phyloP scores from a whole-genome alignment of 2,888 invertebrate genomes.

The Galerucella calmariensis region DNA sequence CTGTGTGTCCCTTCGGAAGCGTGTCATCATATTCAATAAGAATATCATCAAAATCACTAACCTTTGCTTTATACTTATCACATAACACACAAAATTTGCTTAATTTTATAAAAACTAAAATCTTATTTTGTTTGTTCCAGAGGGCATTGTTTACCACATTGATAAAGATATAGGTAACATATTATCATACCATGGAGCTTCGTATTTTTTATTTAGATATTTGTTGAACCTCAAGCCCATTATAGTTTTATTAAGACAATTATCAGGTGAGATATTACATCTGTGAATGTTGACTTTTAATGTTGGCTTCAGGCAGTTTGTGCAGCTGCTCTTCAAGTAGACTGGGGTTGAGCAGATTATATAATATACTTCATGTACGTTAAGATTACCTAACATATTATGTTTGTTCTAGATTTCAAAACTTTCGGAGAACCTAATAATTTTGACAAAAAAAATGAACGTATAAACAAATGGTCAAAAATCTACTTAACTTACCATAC shows the following conservation, averaged over 20 bases:
- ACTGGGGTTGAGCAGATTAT: too few relatives aligned
- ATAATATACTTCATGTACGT: too few relatives aligned
- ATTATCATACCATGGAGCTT: conserved; percentile 31
- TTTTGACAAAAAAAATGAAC: conserved; percentile 31
- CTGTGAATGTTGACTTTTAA: too few relatives aligned
- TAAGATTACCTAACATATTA: too few relatives aligned
- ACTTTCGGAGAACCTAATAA: conserved; percentile 37
- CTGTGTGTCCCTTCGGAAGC: too few relatives aligned
- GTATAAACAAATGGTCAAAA: conserved; percentile 35
- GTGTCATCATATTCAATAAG: too few relatives aligned
- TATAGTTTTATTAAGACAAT: conserved; percentile 33
- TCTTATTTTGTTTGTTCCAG: conserved; percentile 22
- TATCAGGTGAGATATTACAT: conserved; percentile 29
- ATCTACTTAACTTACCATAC: conserved; percentile 33
- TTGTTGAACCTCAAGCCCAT: conserved; percentile 29
- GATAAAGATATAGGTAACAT: conserved; percentile 35
- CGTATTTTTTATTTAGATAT: conserved; percentile 29
- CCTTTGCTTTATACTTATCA: too few relatives aligned
- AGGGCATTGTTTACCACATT: conserved; percentile 32
- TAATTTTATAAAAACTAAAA: too few relatives aligned
- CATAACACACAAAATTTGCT: too few relatives aligned
- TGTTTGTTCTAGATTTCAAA: conserved; percentile 33
- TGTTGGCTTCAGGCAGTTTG: too few relatives aligned
- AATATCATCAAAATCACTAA: too few relatives aligned
- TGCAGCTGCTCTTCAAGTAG: too few relatives aligned